These are phyloP conservation scores for Centrocercus urophasianus DNA, from an alignment of 2,113 vertebrate species.

Conservation along the genomic window DNA sequence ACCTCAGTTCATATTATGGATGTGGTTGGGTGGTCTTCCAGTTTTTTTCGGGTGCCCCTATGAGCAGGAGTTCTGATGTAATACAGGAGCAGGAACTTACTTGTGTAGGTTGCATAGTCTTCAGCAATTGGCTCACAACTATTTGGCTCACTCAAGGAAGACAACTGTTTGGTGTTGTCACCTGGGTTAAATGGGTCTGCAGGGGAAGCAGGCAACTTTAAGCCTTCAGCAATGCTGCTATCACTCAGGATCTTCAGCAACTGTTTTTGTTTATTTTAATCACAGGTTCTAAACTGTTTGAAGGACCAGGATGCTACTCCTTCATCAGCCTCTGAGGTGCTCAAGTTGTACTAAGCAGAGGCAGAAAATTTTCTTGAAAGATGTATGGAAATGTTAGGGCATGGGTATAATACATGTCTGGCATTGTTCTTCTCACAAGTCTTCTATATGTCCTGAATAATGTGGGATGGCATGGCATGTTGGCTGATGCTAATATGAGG, in stretches of 20 bases:
- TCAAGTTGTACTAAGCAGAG: neutral
- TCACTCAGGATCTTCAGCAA: neutral
- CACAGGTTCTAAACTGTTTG: neutral
- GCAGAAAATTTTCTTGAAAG: neutral
- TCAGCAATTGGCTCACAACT: neutral
- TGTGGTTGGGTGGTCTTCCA: neutral
- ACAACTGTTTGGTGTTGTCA: neutral
- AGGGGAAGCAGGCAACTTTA: neutral
- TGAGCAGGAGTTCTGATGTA: neutral
- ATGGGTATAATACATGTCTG: neutral
- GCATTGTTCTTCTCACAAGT: neutral
- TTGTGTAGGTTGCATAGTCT: neutral
- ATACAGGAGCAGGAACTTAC: neutral
- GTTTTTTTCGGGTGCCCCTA: neutral
- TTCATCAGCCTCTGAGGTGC: neutral
- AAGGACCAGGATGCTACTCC: neutral
- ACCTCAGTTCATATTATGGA: neutral
- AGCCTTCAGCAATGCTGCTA: neutral
- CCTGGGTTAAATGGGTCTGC: neutral
- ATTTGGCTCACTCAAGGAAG: accelerated
- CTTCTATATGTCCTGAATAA: neutral
- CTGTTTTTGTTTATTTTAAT: neutral
- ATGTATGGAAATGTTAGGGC: neutral
- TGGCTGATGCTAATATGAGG: neutral
- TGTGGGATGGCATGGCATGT: neutral